Evolutionary conservation across 2,888 invertebrate genomes (phyloP).

Genomic region (Baronia brevicornis): DNA sequence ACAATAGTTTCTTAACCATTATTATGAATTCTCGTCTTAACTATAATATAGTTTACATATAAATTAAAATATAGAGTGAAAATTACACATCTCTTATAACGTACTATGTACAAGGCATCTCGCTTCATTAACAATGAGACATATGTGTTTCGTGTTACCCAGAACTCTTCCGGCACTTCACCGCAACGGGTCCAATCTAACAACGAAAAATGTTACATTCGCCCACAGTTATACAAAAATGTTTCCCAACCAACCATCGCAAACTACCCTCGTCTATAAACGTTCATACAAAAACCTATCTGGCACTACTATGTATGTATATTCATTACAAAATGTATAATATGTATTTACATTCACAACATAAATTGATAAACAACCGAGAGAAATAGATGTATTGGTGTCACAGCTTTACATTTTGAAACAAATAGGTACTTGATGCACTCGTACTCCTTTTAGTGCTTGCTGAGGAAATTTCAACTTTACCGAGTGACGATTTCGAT

Average conservation of each 20-base stretch:
- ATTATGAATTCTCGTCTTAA: slow-evolving; percentile 51
- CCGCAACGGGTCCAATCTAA: too few relatives aligned
- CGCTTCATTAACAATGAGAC: slow-evolving; percentile 39
- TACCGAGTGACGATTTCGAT: too few relatives aligned
- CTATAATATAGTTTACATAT: slow-evolving; percentile 69
- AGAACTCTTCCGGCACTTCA: slow-evolving; percentile 8
- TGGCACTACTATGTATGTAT: slow-evolving; percentile 72
- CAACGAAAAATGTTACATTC: slow-evolving; percentile 3
- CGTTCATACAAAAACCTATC: slow-evolving; percentile 70
- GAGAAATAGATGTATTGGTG: slow-evolving; percentile 56
- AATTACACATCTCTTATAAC: slow-evolving; percentile 67
- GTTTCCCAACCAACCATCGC: slow-evolving; percentile 17
- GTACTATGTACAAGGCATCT: slow-evolving; percentile 71
- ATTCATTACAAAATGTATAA: slow-evolving; percentile 73
- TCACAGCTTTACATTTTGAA: slow-evolving; percentile 39
- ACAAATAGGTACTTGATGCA: too few relatives aligned
- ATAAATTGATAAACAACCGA: slow-evolving; percentile 72
- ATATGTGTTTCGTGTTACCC: slow-evolving; percentile 30
- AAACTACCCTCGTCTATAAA: slow-evolving; percentile 39
- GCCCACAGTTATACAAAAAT: too few relatives aligned
- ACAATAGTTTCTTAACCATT: slow-evolving; percentile 39
- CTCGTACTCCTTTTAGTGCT: too few relatives aligned
- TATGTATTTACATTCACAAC: slow-evolving; percentile 74
- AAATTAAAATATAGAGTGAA: slow-evolving; percentile 71
- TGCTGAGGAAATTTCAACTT: too few relatives aligned